A percentile compares a stretch with the other conserved stretches of the same genome.
phyloP scores from a whole-genome alignment of 2,888 invertebrate genomes.

The Pollenia amentaria region DNA sequence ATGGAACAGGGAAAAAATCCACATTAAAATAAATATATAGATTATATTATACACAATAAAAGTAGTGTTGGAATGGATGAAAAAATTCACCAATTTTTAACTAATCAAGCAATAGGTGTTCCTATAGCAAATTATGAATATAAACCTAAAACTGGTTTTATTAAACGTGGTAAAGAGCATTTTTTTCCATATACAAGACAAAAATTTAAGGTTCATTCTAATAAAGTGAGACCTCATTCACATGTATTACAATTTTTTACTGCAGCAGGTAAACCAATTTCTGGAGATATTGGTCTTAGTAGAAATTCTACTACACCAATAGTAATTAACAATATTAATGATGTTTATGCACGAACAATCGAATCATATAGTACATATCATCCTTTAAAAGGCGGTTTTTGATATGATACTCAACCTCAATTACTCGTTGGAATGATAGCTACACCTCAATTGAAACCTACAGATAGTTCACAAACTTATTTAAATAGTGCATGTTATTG shows the following conservation, averaged over 20 bases:
- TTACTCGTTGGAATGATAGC: background rate
- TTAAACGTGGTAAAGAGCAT: slow-evolving; percentile 41
- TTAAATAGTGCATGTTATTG: slow-evolving; percentile 49
- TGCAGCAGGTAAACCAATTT: background rate
- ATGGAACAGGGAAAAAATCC: slow-evolving; percentile 44
- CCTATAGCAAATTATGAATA: too few relatives aligned
- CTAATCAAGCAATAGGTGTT: too few relatives aligned
- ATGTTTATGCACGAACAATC: background rate
- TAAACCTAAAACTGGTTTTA: slow-evolving; percentile 42
- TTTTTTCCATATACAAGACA: slow-evolving; percentile 32
- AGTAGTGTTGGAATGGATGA: too few relatives aligned
- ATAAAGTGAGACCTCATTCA: background rate
- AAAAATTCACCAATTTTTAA: too few relatives aligned
- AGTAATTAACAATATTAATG: background rate
- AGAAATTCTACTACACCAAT: background rate
- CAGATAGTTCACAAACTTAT: background rate
- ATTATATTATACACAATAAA: slow-evolving; percentile 50
- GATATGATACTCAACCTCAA: too few relatives aligned
- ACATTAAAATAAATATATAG: slow-evolving; percentile 5
- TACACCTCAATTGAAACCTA: background rate
- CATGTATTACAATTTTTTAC: slow-evolving; percentile 15
- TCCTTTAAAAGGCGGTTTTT: background rate
- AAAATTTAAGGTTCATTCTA: slow-evolving; percentile 1
- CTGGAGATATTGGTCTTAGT: background rate
- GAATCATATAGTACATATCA: background rate